Percentiles rank a stretch among this genome's conserved stretches.
Conservation (phyloP, 2,797 vertebrate species). For the Mareca penelope region DNA sequence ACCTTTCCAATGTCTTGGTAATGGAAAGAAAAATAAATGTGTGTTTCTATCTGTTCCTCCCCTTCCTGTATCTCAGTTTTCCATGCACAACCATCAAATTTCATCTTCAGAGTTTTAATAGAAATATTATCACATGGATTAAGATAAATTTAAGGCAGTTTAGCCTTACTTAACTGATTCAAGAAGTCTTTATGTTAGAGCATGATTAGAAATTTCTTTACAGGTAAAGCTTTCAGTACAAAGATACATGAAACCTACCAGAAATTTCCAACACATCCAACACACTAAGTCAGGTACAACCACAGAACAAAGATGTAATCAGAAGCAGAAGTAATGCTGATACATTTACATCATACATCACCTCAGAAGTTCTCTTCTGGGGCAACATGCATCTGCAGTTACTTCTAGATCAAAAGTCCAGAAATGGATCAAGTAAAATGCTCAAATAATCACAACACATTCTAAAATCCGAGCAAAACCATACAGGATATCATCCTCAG, state of each 20-base stretch:
- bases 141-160: not conserved
- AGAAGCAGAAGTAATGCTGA: not conserved
- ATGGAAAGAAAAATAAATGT: not conserved
- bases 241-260: not conserved
- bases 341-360: not conserved
- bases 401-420: not conserved
- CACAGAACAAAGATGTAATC: not conserved
- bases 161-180: not conserved
- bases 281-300: not conserved
- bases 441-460: not conserved
- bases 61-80: not conserved
- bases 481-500: not conserved
- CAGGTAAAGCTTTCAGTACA: not conserved
- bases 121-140: not conserved
- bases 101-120: not conserved
- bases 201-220: not conserved
- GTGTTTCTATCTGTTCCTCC: not conserved
- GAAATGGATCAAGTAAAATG: not conserved
- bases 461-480: not conserved
- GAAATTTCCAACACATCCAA: not conserved
- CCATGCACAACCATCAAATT: not conserved
- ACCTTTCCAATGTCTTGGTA: not conserved
- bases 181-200: not conserved
- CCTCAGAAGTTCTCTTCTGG: not conserved
- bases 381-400: not conserved